A percentile compares a stretch with the other conserved stretches of the same genome.
These are phyloP conservation scores for Neomorphus geoffroyi DNA, from an alignment of 2,797 vertebrate species.

Conservation along the genomic window DNA sequence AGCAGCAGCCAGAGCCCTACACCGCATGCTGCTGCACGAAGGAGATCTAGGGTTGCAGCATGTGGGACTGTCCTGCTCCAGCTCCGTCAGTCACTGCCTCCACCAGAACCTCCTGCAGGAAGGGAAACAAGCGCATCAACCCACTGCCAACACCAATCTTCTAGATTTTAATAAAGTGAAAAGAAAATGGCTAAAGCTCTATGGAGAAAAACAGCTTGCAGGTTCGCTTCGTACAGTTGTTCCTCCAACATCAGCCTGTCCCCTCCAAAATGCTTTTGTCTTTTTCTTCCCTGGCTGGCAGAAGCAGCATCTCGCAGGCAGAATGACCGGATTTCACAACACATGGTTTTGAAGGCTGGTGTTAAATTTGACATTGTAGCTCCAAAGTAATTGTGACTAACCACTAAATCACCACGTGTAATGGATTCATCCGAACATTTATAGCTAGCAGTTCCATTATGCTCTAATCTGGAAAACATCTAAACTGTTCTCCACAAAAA, in stretches of 20 bases:
- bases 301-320: not conserved
- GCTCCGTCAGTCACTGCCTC: not conserved
- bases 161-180: not conserved
- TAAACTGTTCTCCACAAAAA: constrained; percentile 52
- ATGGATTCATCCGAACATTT: constrained; percentile 46
- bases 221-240: not conserved
- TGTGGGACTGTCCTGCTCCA: not conserved
- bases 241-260: not conserved
- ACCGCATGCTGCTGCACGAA: not conserved
- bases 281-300: not conserved
- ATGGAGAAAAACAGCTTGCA: not conserved
- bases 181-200: not conserved
- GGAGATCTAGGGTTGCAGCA: not conserved
- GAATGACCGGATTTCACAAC: not conserved
- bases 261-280: not conserved
- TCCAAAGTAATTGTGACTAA: constrained; percentile 55
- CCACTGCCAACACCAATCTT: not conserved
- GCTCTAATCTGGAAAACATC: constrained; percentile 55
- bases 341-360: not conserved
- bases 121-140: not conserved
- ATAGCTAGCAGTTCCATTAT: constrained; percentile 51
- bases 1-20: not conserved
- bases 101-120: not conserved
- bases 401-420: constrained; percentile 56
- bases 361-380: constrained; percentile 40